Percentiles rank a stretch among this genome's conserved stretches.
phyloP scores from a whole-genome alignment of 2,113 vertebrate genomes.

The Glaucomys volans region DNA sequence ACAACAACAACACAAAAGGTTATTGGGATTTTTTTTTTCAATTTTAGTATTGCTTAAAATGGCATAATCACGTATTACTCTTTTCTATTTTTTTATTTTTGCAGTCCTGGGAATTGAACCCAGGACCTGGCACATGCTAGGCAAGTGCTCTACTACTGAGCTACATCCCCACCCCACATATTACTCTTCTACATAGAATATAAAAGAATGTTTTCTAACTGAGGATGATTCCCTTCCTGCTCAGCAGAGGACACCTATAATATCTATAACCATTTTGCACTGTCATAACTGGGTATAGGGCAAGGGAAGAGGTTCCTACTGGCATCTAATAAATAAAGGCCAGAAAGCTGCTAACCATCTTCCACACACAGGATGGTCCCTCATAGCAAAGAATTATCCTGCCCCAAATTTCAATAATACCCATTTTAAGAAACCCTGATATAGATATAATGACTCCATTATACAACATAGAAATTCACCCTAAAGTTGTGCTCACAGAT shows the following conservation, averaged over 20 bases:
- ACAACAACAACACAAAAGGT: too few relatives aligned
- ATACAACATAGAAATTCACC: not conserved
- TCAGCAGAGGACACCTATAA: not conserved
- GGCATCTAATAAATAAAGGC: not conserved
- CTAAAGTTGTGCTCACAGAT: not conserved
- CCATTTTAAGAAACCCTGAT: not conserved
- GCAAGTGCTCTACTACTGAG: too few relatives aligned
- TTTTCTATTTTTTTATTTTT: too few relatives aligned
- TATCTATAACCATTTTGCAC: slow-evolving; percentile 12
- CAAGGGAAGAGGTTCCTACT: not conserved
- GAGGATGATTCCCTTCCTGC: not conserved
- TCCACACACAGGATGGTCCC: not conserved
- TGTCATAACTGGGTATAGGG: not conserved
- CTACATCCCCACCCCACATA: not conserved
- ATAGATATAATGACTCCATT: not conserved
- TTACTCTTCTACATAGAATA: not conserved
- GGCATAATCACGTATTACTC: not conserved
- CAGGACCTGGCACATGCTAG: too few relatives aligned
- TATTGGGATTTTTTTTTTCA: not conserved
- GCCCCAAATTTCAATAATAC: not conserved
- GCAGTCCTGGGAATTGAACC: too few relatives aligned
- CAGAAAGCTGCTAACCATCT: not conserved
- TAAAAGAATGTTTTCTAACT: not conserved
- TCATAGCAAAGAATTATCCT: not conserved
- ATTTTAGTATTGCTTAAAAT: slow-evolving; percentile 50